Conservation (phyloP, 2,797 vertebrate genomes). For the Eleutherodactylus coqui region DNA sequence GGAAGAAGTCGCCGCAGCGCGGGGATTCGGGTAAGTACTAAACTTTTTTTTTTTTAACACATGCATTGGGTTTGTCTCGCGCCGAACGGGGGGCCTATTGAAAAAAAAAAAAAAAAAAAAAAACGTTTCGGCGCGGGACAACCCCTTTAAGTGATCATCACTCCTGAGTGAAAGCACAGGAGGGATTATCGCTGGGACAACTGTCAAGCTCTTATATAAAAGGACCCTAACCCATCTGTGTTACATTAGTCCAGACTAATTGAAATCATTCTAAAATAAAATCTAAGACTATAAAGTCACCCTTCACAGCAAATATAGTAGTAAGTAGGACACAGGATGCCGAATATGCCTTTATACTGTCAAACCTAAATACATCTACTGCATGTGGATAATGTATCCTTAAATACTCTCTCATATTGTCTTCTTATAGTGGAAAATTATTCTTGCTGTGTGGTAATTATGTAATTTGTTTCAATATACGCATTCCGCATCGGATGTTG, state of each 20-base stretch:
- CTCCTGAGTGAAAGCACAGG: no score
- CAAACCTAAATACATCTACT: background rate
- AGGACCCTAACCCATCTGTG: no score
- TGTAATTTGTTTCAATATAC: background rate
- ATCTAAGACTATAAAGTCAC: background rate
- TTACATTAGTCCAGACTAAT: background rate
- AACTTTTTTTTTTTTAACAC: no score
- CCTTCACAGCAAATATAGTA: background rate
- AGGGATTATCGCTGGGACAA: no score
- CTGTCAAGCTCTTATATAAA: no score
- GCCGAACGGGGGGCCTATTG: no score
- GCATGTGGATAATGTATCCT: background rate
- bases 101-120: no score
- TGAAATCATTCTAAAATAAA: background rate
- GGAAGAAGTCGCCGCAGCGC: no score
- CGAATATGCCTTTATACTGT: background rate
- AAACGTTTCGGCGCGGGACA: no score
- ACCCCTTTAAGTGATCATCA: no score
- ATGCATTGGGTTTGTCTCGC: no score
- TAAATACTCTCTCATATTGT: background rate
- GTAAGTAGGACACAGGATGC: background rate
- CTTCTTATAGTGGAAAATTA: background rate
- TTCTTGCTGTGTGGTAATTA: background rate
- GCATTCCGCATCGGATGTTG: slow-evolving; percentile 2
- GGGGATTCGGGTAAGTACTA: no score